Base-by-base conservation (phyloP, 2,797 vertebrate genomes). In the Octomys mimax region DNA sequence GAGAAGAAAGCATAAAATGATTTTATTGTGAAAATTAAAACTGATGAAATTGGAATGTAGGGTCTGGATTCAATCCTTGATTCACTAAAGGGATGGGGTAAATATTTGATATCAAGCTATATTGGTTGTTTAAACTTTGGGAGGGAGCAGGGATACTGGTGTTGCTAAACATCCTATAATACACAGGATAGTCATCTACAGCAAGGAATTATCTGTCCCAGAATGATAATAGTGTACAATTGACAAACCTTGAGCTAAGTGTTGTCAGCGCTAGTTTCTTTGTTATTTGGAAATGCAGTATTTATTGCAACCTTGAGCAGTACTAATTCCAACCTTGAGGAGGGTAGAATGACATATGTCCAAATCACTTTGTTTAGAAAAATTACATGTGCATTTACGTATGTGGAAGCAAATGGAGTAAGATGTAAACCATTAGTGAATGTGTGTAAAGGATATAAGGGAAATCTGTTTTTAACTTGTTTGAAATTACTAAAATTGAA, bases 361-460 rank as follows among this genome's bases (percentile, higher is more conserved):
- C 49, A 91, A 19, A 14, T 94, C 21, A 66, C 31, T 84, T 88
- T 2, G 28, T 80, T 94, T 73, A 90, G 49, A 87, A 90, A 92
- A 28, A 62, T 31, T 49, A 46, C 14, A 73, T 6, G 33, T 16
- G 4, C 52, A 12, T 77, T 77, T 78, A 31, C 49, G 16, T 46
- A 54, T 54, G 22, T 92, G 42, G 22, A 46, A 52, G 59, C 33
- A 81, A 42, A 54, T 89, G 64, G 42, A 46, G 5, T 22, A 77
- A 86, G 64, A n/a, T 92, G 52, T 62, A 52, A 89, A 77, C 22
- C 79, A 28, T n/a, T 90, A n/a, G 42, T 82, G 22, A 87, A 39
- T 92, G 26, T 22, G 13, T 71, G 16, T 39, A 46, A 81, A 86
- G 26, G 8, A 70, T 39, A 28, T 64, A 36, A 62, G 61, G 36